Evolutionary conservation across 1,140 invertebrate genomes (phyloP).

Genomic region (Contarinia nasturtii): DNA sequence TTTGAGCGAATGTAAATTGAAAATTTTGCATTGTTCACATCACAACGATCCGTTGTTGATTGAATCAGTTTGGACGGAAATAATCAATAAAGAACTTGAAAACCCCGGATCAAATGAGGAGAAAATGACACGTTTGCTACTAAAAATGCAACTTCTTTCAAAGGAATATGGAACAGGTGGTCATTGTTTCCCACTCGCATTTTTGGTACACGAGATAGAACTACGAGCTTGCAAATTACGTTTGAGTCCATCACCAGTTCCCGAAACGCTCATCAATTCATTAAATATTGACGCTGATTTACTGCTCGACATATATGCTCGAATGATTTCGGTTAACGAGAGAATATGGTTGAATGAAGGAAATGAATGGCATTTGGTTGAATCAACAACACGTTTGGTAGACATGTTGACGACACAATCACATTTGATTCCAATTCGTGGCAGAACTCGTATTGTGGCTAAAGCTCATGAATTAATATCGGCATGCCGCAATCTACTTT

Average conservation of each 20-base stretch:
- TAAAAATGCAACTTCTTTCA: slow-evolving; percentile 52
- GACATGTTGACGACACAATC: slow-evolving; percentile 28
- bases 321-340: slow-evolving; percentile 52
- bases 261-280: slow-evolving; percentile 33
- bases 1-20: slow-evolving; percentile 68
- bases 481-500: slow-evolving; percentile 40
- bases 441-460: slow-evolving; percentile 35
- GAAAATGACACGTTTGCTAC: slow-evolving; percentile 42
- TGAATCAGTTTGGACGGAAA: slow-evolving; percentile 62
- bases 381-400: slow-evolving; percentile 43
- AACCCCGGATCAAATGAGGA: slow-evolving; percentile 33
- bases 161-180: slow-evolving; percentile 50
- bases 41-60: slow-evolving; percentile 58
- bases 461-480: slow-evolving; percentile 46
- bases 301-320: slow-evolving; percentile 52
- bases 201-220: slow-evolving; percentile 53
- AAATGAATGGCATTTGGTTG: slow-evolving; percentile 56
- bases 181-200: slow-evolving; percentile 59
- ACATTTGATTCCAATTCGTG: slow-evolving; percentile 12
- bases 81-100: slow-evolving; percentile 37
- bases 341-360: slow-evolving; percentile 54
- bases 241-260: slow-evolving; percentile 44
- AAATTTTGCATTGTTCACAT: slow-evolving; percentile 67
- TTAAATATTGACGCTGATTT: slow-evolving; percentile 49
- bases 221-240: slow-evolving; percentile 47